A percentile compares a stretch with the other conserved stretches of the same genome.
These are phyloP conservation scores for Chelon auratus DNA, from an alignment of 2,797 vertebrate genomes.

Conservation along the genomic window DNA sequence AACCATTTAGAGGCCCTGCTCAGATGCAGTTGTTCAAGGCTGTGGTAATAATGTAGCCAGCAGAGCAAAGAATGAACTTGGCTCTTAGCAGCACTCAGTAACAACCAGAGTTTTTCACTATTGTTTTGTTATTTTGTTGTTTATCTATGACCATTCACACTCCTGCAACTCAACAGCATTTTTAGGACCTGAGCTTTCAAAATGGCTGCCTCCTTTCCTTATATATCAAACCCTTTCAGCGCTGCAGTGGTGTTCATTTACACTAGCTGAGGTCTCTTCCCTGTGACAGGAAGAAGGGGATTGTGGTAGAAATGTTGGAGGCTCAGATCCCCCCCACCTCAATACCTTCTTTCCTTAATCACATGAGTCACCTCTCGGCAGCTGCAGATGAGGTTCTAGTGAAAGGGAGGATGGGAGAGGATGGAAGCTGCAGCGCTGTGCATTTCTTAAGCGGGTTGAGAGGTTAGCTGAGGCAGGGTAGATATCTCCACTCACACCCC, in stretches of 20 bases:
- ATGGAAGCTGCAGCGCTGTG: conserved; percentile 40
- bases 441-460: conserved; percentile 56
- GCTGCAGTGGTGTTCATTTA: conserved; percentile 47
- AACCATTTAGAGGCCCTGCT: conserved; percentile 65
- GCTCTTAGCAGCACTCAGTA: conserved; percentile 38
- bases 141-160: conserved; percentile 26
- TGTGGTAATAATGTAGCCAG: conserved; percentile 56
- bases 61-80: conserved; percentile 60
- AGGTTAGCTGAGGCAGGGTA: conserved; percentile 45
- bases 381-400: conserved; percentile 58
- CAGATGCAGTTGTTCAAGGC: conserved; percentile 51
- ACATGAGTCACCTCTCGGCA: conserved; percentile 67
- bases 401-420: conserved; percentile 54
- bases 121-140: conserved; percentile 1
- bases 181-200: conserved; percentile 43
- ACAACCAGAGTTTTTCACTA: conserved; percentile 22
- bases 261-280: conserved; percentile 41
- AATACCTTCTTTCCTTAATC: conserved; percentile 76
- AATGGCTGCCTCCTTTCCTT: conserved; percentile 34
- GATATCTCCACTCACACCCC: conserved; percentile 44
- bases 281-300: conserved; percentile 47
- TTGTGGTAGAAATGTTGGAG: conserved; percentile 37
- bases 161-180: conserved; percentile 10
- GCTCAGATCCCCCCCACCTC: conserved; percentile 60
- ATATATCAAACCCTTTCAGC: conserved; percentile 17